Base-by-base conservation (phyloP, 2,113 vertebrate species). In the Aspiorhynchus laticeps region DNA sequence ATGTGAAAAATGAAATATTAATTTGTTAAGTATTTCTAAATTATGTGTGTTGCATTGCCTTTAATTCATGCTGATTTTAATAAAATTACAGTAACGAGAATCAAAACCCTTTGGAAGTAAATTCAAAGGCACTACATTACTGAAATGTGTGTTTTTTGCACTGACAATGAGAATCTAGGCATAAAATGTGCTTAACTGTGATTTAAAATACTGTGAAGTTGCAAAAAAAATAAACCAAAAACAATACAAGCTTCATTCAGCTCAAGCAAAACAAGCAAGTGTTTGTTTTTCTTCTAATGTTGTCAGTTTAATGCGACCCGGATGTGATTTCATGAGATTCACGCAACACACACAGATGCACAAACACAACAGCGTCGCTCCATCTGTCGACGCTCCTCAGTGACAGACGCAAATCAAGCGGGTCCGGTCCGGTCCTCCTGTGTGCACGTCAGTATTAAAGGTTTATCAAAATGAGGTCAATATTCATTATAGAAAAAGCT, bases 391-490 rank as follows among this genome's bases (percentile, higher is more conserved):
- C 2, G 26, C 17, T 28, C 48, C 28, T 21, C 73, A 46, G 9
- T 4, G 24, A 75, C 38, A 48, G 41, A 5, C 56, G 1, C 7
- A 56, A 56, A 21, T 56, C 17, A 7, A 53, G 6, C 51, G 51
- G 53, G 56, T 17, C 56, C 3, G 21, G 56, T 79, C 14, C 48
- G n/a, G n/a, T n/a, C 10, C n/a, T 53, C 7, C 17, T 69, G 26
- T 33, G 21, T 7, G 41, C 15, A 5, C 7, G 43, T 51, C 43
- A 69, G 43, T 71, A 80, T 80, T 80, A 71, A 71, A 79, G 19
- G n/a, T 71, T 26, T 81, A 86, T 80, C 43, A 86, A 86, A 86
- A 86, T 80, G 85, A 67, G 43, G 43, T 69, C 77, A 48, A 69
- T 86, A 26, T 71, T 84, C 79, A 61, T 51, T 26, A 43, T 87